Percentiles rank a stretch among this genome's conserved stretches.
Evolutionary conservation across 2,797 vertebrate genomes (phyloP).

Genomic region (Gymnothorax javanicus): DNA sequence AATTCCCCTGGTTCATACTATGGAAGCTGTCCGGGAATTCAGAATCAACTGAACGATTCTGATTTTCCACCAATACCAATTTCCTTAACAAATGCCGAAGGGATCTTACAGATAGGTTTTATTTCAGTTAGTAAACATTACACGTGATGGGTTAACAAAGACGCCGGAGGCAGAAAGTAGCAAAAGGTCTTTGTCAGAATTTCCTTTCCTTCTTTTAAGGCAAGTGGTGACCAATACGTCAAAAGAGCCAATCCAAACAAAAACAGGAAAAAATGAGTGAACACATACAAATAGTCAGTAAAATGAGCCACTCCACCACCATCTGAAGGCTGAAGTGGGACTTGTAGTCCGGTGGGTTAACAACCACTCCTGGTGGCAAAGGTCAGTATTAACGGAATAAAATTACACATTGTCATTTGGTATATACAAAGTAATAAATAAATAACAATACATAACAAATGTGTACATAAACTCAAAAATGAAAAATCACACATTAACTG

Average conservation of each 20-base stretch:
- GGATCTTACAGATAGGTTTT: constrained; percentile 2
- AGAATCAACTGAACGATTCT: not conserved
- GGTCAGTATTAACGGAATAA: constrained; percentile 14
- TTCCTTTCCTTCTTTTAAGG: constrained; percentile 53
- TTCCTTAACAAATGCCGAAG: not conserved
- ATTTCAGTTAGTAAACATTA: constrained; percentile 37
- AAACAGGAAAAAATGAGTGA: constrained; percentile 38
- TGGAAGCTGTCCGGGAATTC: not conserved
- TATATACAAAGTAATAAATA: constrained; percentile 35
- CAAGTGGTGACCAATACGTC: constrained; percentile 67
- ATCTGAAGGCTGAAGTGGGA: not conserved
- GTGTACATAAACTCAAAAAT: constrained; percentile 22
- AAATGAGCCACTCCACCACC: not conserved
- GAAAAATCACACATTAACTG: constrained; percentile 17
- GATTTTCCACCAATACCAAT: not conserved
- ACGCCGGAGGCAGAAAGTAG: constrained; percentile 32
- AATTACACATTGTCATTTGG: constrained; percentile 23
- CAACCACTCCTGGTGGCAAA: constrained; percentile 32
- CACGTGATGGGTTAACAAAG: constrained; percentile 40
- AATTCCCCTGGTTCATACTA: not conserved
- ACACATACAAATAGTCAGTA: constrained; percentile 8
- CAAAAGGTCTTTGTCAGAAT: constrained; percentile 35
- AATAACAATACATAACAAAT: constrained; percentile 59
- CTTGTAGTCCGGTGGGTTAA: constrained; percentile 18
- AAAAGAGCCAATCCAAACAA: constrained; percentile 50